Percentiles rank a stretch among this genome's conserved stretches.
Conservation (phyloP, 2,113 vertebrate species). For the Malaclemys terrapin region DNA sequence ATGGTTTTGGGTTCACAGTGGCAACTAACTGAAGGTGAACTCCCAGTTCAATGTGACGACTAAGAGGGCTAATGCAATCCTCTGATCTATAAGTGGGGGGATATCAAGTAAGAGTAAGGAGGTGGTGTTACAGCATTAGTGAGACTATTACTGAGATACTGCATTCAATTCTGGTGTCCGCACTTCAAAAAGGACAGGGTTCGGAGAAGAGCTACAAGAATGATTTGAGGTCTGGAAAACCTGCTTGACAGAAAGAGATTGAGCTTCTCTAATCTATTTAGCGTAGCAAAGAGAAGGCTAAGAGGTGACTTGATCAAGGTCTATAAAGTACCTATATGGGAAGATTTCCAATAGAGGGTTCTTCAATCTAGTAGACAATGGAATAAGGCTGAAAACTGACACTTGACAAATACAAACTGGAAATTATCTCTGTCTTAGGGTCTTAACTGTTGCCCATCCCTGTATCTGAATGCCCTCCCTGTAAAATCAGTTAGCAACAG, state of each 20-base stretch:
- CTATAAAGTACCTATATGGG: not conserved
- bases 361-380: not conserved
- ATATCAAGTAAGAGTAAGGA: not conserved
- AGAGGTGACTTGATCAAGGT: not conserved
- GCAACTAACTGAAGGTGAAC: not conserved
- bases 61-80: not conserved
- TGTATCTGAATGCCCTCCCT: not conserved
- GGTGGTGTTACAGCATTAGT: accelerated
- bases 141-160: accelerated
- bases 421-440: not conserved
- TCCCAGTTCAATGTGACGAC: not conserved
- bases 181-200: not conserved
- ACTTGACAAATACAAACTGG: not conserved
- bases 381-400: not conserved
- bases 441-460: not conserved
- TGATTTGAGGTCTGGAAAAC: not conserved
- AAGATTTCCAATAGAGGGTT: not conserved
- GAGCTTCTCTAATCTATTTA: not conserved
- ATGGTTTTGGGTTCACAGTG: not conserved
- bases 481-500: not conserved
- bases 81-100: not conserved
- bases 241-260: not conserved
- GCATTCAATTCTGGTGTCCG: accelerated
- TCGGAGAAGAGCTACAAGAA: accelerated
- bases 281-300: not conserved